These are phyloP conservation scores for Caretta caretta DNA, from an alignment of 2,113 vertebrate species.

Conservation along the genomic window DNA sequence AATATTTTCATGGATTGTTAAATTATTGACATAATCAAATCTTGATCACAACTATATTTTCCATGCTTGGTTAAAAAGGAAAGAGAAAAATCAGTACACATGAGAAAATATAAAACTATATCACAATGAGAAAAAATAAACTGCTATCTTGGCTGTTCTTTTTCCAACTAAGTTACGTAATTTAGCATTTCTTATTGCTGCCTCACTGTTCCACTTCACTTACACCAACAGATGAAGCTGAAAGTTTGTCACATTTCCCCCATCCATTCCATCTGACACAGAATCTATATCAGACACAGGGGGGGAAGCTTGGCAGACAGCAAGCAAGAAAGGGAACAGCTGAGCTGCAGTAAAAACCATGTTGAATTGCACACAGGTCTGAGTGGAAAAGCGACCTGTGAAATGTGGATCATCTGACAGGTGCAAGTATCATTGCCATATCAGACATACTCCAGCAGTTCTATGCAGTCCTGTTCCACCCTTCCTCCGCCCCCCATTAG, in stretches of 20 bases:
- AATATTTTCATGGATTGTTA: background rate
- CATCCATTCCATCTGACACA: background rate
- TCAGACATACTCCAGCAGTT: background rate
- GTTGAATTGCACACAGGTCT: background rate
- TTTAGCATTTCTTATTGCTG: fast-evolving
- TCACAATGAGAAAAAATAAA: background rate
- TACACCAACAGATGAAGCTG: background rate
- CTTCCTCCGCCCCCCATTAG: background rate
- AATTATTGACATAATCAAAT: background rate
- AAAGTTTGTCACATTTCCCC: background rate
- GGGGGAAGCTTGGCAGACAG: background rate
- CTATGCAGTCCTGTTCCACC: background rate
- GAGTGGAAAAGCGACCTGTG: background rate
- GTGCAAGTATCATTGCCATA: fast-evolving
- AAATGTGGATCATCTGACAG: background rate
- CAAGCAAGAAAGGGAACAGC: background rate
- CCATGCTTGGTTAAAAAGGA: background rate
- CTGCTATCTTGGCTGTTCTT: background rate
- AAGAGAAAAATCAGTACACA: background rate
- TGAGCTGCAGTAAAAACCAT: background rate
- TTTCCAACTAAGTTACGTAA: background rate
- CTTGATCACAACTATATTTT: background rate
- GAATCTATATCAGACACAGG: background rate
- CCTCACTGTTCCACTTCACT: background rate
- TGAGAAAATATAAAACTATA: background rate